phyloP scores from a whole-genome alignment of 2,888 invertebrate species.

The Leptura quadrifasciata region DNA sequence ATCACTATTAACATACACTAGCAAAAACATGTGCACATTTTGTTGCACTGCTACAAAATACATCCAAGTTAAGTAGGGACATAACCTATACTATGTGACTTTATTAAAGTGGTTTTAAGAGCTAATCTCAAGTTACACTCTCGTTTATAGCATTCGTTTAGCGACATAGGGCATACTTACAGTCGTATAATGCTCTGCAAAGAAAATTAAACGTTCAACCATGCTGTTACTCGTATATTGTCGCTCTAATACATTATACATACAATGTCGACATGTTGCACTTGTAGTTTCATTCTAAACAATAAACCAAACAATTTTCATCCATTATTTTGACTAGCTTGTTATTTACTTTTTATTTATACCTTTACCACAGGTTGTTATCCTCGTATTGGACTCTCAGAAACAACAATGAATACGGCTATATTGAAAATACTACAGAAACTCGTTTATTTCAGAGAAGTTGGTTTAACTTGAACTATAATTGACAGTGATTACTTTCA shows the following conservation, averaged over 20 bases:
- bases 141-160: slow-evolving; percentile 37
- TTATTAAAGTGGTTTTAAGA: slow-evolving; percentile 50
- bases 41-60: background rate
- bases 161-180: slow-evolving; percentile 37
- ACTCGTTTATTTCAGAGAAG: background rate
- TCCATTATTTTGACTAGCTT: slow-evolving; percentile 55
- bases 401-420: background rate
- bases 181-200: slow-evolving; percentile 29
- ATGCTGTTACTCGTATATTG: slow-evolving; percentile 38
- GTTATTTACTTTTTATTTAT: slow-evolving; percentile 45
- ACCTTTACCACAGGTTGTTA: slow-evolving; percentile 33
- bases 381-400: slow-evolving; percentile 14
- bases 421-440: slow-evolving; percentile 14
- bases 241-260: slow-evolving; percentile 51
- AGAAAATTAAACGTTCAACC: slow-evolving; percentile 28
- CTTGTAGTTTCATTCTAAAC: slow-evolving; percentile 49
- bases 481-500: slow-evolving; percentile 12
- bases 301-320: slow-evolving; percentile 54
- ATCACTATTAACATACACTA: background rate
- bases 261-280: slow-evolving; percentile 53
- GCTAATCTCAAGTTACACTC: slow-evolving; percentile 48
- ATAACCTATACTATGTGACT: slow-evolving; percentile 46
- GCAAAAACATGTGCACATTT: background rate
- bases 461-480: too few relatives aligned
- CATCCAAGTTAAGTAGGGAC: slow-evolving; percentile 18